Evolutionary conservation across 2,888 invertebrate genomes (phyloP).

Genomic region (Schizaphis graminum): DNA sequence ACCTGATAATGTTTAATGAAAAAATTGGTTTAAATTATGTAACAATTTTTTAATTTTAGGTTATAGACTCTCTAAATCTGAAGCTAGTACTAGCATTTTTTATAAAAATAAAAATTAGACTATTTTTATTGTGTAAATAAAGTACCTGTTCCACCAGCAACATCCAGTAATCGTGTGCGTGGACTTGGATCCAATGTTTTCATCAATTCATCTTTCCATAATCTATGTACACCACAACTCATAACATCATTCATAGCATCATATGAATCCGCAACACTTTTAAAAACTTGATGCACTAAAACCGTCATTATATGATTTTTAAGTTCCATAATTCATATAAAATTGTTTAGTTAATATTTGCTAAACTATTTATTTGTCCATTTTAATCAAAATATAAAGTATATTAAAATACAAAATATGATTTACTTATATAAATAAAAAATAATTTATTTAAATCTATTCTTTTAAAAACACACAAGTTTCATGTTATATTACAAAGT

Average conservation of each 20-base stretch:
- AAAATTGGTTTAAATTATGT: neutral
- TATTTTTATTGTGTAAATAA: neutral
- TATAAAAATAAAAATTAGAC: neutral
- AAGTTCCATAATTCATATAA: neutral
- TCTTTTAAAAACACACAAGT: no score
- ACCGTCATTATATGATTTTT: slow-evolving; percentile 66
- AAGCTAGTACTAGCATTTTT: neutral
- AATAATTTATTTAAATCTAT: no score
- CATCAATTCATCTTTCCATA: slow-evolving; percentile 97
- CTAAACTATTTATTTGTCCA: neutral
- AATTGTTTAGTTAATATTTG: neutral
- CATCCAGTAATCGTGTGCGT: slow-evolving; percentile 87
- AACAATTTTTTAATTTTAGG: neutral
- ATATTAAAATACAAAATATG: neutral
- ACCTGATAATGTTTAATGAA: neutral
- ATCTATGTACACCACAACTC: slow-evolving; percentile 93
- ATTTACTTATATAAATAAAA: neutral
- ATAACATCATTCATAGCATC: slow-evolving; percentile 99
- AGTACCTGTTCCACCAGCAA: slow-evolving; percentile 96
- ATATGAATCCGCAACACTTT: slow-evolving; percentile 93
- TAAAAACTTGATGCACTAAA: slow-evolving; percentile 92
- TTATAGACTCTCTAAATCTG: neutral
- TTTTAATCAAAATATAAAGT: neutral
- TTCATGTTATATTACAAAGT: neutral
- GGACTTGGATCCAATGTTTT: slow-evolving; percentile 81